Conservation (phyloP, 2,888 invertebrate genomes). For the Drosophila mercatorum region DNA sequence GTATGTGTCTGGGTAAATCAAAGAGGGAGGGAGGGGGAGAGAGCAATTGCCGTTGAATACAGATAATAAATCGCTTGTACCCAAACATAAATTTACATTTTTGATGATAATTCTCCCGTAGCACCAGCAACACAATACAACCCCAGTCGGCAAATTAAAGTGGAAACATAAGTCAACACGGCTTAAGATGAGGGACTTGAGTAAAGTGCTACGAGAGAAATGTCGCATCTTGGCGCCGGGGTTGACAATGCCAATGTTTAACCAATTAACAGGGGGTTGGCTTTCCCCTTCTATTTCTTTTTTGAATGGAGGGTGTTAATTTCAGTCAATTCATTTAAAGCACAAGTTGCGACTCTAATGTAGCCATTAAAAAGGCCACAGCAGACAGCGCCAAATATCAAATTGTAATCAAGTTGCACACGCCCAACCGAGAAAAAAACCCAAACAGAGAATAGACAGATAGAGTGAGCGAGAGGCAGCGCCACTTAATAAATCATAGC, state of each 20-base stretch:
- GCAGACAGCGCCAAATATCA: slow-evolving; percentile 46
- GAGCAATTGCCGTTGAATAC: slow-evolving; percentile 3
- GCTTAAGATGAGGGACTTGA: slow-evolving; percentile 18
- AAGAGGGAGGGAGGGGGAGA: slow-evolving; percentile 2
- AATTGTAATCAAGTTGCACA: slow-evolving; percentile 70
- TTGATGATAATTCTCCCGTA: slow-evolving; percentile 70
- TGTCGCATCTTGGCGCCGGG: slow-evolving; percentile 18
- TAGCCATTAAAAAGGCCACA: slow-evolving; percentile 64
- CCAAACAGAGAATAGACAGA: neutral
- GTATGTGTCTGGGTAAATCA: slow-evolving; percentile 6
- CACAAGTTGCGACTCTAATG: slow-evolving; percentile 66
- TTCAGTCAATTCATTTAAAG: slow-evolving; percentile 53
- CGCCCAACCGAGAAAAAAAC: slow-evolving; percentile 15
- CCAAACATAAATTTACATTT: slow-evolving; percentile 78
- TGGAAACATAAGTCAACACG: slow-evolving; percentile 53
- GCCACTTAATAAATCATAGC: slow-evolving; percentile 78
- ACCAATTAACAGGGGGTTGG: slow-evolving; percentile 69
- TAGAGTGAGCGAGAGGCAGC: slow-evolving; percentile 43
- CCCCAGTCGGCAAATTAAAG: slow-evolving; percentile 47
- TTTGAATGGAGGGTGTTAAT: slow-evolving; percentile 13
- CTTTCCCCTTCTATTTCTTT: neutral
- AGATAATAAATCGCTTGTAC: slow-evolving; percentile 69
- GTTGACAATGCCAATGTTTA: slow-evolving; percentile 59
- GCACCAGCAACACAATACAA: neutral
- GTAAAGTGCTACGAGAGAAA: slow-evolving; percentile 10